phyloP scores from a whole-genome alignment of 1,140 invertebrate species.

The Teleopsis dalmanni region DNA sequence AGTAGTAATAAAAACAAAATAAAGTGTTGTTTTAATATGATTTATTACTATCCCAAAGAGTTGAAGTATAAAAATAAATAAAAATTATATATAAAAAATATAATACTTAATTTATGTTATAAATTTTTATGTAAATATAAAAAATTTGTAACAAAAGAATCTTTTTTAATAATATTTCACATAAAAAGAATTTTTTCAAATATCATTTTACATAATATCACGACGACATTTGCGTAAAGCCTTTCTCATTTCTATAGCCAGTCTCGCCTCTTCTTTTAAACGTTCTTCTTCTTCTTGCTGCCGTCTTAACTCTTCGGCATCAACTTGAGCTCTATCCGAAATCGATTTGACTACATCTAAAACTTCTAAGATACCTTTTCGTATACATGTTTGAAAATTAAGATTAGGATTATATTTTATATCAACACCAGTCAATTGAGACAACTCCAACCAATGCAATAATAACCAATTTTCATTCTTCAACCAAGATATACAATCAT shows the following conservation, averaged over 20 bases:
- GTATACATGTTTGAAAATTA: constrained; percentile 32
- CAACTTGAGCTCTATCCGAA: constrained; percentile 25
- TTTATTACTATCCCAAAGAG: too few relatives aligned
- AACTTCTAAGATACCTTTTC: constrained; percentile 31
- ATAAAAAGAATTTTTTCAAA: too few relatives aligned
- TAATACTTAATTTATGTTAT: too few relatives aligned
- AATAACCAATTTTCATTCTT: constrained; percentile 39
- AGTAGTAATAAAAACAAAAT: too few relatives aligned
- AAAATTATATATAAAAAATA: too few relatives aligned
- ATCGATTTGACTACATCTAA: constrained; percentile 28
- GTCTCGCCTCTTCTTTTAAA: constrained; percentile 23
- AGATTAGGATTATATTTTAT: constrained; percentile 29
- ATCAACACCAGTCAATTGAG: constrained; percentile 20
- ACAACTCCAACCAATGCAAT: constrained; percentile 34
- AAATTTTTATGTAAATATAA: too few relatives aligned
- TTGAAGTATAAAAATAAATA: too few relatives aligned
- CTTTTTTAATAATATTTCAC: too few relatives aligned
- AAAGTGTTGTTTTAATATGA: too few relatives aligned
- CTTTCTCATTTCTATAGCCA: constrained; percentile 28
- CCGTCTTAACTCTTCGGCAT: constrained; percentile 25
- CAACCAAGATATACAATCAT: constrained; percentile 27
- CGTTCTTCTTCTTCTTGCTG: constrained; percentile 32
- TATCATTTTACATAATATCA: too few relatives aligned
- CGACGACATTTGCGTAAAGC: constrained; percentile 35
- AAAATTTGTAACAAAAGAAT: too few relatives aligned